Evolutionary conservation across 2,888 invertebrate genomes (phyloP).

Genomic region (Hypercompe scribonia): DNA sequence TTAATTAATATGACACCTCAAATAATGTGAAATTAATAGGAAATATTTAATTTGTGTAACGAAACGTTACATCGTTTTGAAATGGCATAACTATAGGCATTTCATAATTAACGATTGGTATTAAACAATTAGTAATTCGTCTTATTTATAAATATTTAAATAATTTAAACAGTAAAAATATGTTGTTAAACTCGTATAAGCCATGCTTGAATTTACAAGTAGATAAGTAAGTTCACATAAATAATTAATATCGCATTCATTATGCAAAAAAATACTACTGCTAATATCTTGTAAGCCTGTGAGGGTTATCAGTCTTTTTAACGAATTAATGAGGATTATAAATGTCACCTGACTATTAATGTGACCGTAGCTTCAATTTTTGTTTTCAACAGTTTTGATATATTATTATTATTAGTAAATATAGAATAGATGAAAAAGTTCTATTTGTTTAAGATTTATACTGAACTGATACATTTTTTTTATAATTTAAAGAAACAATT

Average conservation of each 20-base stretch:
- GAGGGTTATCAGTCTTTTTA: slow-evolving; percentile 24
- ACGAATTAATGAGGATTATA: slow-evolving; percentile 6
- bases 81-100: background rate
- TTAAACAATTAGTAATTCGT: slow-evolving; percentile 51
- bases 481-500: no score
- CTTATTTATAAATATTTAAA: slow-evolving; percentile 47
- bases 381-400: no score
- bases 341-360: background rate
- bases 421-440: no score
- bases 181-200: slow-evolving; percentile 48
- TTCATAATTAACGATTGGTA: no score
- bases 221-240: slow-evolving; percentile 53
- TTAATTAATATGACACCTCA: background rate
- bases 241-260: slow-evolving; percentile 54
- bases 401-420: no score
- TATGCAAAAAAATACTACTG: slow-evolving; percentile 35
- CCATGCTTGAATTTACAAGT: slow-evolving; percentile 42
- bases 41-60: background rate
- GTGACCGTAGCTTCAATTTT: background rate
- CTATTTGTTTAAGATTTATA: no score
- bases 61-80: slow-evolving; percentile 13
- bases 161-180: slow-evolving; percentile 42
- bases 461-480: no score
- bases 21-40: slow-evolving; percentile 2
- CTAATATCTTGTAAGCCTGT: slow-evolving; percentile 27